Evolutionary conservation across 2,797 vertebrate species (phyloP), one percentile per base, ranked within the genome.

Genomic region (Apogon hyalosoma): DNA sequence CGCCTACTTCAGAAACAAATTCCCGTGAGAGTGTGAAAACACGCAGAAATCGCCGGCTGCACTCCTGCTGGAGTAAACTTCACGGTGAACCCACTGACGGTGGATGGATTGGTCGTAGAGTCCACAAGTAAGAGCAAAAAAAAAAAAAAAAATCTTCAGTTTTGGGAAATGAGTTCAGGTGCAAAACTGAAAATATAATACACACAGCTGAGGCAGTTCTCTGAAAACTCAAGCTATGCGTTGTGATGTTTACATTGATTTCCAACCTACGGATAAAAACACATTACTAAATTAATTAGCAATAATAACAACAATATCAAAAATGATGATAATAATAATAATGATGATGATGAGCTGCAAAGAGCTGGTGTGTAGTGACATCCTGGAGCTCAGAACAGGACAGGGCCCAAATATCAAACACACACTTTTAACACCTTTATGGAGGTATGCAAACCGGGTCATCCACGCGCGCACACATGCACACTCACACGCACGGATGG

Each of bases 1-100:
- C 67, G 75, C 70, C 28, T 54, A 85, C 84, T 81, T 87, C 83
- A 68, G 60, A 88, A 82, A 83, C 75, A 52, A 86, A 86, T 83
- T 90, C 88, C 83, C 88, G 63, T 47, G 84, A 58, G 79, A 74
- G 77, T 59, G 52, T 75, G 65, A 69, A 79, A 70, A 71, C 72
- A 76, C 69, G 65, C 66, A 65, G 33, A 36, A 40, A 84, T 47
- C 63, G 51, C 43, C 39, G 33, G 54, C 54, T 69, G 51, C 63
- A 71, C 38, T 69, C 46, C 48, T 49, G 43, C 16, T 31, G n/a
- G 49, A 59, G 60, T 46, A 60, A 84, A 87, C 80, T 84, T 75
- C 36, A 52, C 56, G 51, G 54, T 75, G 71, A 79, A 57, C 67
- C 61, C 76, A 79, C 40, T 72, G 75, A 75, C 54, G 3, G 55